Base-by-base conservation (phyloP, 2,888 invertebrate genomes). In the Aphidoletes aphidimyza region DNA sequence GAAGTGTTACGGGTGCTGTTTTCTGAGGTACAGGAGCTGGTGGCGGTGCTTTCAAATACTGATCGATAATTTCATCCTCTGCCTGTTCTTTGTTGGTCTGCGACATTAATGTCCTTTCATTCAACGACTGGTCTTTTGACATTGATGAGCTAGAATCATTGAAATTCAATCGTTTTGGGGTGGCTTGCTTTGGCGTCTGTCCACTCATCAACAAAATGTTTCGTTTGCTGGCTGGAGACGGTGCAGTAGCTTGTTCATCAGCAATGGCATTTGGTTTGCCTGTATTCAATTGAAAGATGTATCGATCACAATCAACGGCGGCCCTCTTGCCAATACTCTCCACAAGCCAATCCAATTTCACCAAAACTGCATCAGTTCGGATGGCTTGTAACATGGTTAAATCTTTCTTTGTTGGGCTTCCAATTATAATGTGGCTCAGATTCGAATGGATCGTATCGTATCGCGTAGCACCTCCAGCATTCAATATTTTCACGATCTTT, bases 401-500 rank as follows among this genome's bases (percentile, higher is more conserved):
- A 84, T 87, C 83, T 2, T 91, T 90, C 0, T 92, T 88, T 86
- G 93, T 93, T 9, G 91, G 89, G 86, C 94, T 93, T 0, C 94
- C 95, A 1, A 95, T 92, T 47, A 97, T 92, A 1, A 95, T 93
- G 90, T 98, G 98, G 0, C 97, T 95, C 1, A 96, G 91, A 85
- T 94, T 92, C 86, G 94, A 94, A 87, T 93, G 93, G 59, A 96
- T 92, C 84, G 93, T 92, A 88, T 95, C 94, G 88, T 95, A 93
- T 84, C 97, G 92, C 26, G 95, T 95, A 37, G 96, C 97, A n/a
- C 97, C 96, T 84, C 95, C 94, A 8, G 93, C 92, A 88, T 95
- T 95, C 30, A 96, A 90, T 83, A 95, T 92, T 86, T 92, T 92
- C 86, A 92, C 92, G 5, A 96, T 87, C 88, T 94, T 95, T 86